Percentiles rank a stretch among this genome's conserved stretches.
These are phyloP conservation scores for Serinus canaria DNA, from an alignment of 2,113 vertebrate species.

Conservation along the genomic window DNA sequence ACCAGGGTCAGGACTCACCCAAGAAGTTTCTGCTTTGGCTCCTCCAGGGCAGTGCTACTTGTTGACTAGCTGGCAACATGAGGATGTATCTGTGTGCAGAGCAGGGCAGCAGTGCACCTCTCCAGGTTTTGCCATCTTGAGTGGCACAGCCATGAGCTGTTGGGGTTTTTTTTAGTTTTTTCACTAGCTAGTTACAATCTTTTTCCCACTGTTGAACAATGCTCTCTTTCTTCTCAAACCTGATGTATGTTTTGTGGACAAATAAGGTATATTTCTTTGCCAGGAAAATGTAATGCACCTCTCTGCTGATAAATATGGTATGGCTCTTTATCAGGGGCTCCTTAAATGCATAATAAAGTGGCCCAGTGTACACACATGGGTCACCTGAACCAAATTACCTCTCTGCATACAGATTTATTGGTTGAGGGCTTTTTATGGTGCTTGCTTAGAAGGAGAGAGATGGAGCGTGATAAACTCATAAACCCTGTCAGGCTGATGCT, in stretches of 20 bases:
- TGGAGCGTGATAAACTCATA: neutral
- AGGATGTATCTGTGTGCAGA: neutral
- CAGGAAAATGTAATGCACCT: conserved; percentile 6
- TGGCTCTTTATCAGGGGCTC: neutral
- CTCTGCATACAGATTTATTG: conserved; percentile 4
- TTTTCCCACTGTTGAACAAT: neutral
- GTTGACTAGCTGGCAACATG: neutral
- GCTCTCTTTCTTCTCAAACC: neutral
- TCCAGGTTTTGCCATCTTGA: neutral
- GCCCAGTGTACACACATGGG: neutral
- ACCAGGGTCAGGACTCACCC: neutral
- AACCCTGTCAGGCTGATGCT: neutral
- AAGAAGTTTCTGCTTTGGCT: neutral
- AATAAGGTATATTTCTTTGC: neutral
- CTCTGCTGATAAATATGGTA: neutral
- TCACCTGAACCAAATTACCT: conserved; percentile 17
- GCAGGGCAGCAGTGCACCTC: neutral
- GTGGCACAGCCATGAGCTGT: neutral
- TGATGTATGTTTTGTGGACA: neutral
- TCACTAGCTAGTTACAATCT: neutral
- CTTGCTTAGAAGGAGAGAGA: conserved; percentile 20
- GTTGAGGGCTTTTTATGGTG: conserved; percentile 42
- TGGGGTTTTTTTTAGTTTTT: neutral
- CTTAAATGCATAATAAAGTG: conserved; percentile 28
- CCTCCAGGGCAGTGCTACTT: neutral